phyloP scores from a whole-genome alignment of 2,888 invertebrate genomes.

The Cryptus armator region DNA sequence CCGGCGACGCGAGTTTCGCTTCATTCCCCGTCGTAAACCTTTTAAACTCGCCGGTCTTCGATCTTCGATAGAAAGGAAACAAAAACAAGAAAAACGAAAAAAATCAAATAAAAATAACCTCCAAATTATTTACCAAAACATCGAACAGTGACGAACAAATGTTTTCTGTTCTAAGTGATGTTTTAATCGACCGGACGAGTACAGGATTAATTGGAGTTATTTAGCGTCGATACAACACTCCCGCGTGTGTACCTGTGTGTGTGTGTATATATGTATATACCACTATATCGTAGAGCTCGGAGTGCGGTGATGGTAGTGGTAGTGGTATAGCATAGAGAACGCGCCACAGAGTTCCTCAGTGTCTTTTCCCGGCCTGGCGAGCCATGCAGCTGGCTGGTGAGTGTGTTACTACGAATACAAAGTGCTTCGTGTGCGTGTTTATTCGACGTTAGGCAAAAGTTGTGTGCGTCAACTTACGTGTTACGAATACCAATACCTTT shows the following conservation, averaged over 20 bases:
- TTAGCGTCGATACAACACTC: constrained; percentile 43
- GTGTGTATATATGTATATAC: background rate
- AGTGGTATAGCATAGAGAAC: constrained; percentile 20
- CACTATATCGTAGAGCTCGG: background rate
- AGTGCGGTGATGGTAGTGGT: constrained; percentile 22
- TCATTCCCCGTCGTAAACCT: constrained; percentile 46
- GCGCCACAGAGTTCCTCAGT: constrained; percentile 21
- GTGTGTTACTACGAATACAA: constrained; percentile 31
- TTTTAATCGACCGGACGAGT: constrained; percentile 58
- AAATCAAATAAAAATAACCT: background rate
- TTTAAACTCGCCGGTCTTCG: constrained; percentile 46
- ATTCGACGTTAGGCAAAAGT: background rate
- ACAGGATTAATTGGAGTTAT: constrained; percentile 62
- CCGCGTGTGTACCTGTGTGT: background rate
- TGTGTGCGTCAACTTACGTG: constrained; percentile 21
- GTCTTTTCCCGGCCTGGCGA: constrained; percentile 33
- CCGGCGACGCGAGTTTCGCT: constrained; percentile 71
- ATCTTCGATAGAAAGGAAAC: constrained; percentile 6
- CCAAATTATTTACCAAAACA: background rate
- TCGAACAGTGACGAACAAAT: constrained; percentile 33
- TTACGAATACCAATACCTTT: constrained; percentile 24
- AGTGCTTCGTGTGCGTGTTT: constrained; percentile 24
- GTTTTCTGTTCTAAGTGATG: constrained; percentile 25
- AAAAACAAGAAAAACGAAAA: background rate
- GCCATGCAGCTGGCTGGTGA: constrained; percentile 44